Percentiles rank a stretch among this genome's conserved stretches.
Evolutionary conservation across 2,113 vertebrate species (phyloP).

Genomic region (Boulengerochromis microlepis): DNA sequence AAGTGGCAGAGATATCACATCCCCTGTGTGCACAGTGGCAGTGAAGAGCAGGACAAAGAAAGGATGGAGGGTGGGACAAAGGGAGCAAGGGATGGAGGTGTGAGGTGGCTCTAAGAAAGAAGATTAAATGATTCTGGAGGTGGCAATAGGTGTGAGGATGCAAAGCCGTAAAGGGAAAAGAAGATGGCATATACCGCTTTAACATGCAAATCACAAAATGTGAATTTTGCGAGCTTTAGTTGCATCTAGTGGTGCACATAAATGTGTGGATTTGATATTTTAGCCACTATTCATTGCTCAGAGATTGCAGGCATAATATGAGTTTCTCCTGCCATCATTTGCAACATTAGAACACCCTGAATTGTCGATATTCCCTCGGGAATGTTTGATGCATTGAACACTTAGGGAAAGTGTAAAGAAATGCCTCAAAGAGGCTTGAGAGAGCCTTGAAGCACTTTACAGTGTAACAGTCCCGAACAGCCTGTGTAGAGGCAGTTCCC

Average conservation of each 20-base stretch:
- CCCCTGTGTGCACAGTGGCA: slow-evolving; percentile 12
- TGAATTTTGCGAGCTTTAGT: neutral
- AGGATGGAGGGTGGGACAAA: slow-evolving; percentile 37
- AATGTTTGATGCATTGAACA: neutral
- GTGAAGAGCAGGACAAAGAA: slow-evolving; percentile 61
- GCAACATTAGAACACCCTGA: neutral
- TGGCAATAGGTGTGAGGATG: neutral
- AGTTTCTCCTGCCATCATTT: neutral
- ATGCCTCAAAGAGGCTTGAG: neutral
- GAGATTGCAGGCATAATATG: neutral
- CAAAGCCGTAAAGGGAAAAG: neutral
- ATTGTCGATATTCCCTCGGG: neutral
- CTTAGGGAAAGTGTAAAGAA: neutral
- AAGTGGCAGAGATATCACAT: slow-evolving; percentile 19
- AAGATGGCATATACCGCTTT: neutral
- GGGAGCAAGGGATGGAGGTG: slow-evolving; percentile 20
- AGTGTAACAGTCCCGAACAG: neutral
- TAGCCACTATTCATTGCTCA: neutral
- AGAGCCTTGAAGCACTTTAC: neutral
- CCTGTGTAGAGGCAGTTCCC: neutral
- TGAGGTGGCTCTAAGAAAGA: neutral
- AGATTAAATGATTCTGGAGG: neutral
- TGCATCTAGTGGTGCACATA: neutral
- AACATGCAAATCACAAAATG: neutral
- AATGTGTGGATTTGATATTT: neutral